Evolutionary conservation across 2,888 invertebrate genomes (phyloP).

Genomic region (Cataglyphis albicans): DNA sequence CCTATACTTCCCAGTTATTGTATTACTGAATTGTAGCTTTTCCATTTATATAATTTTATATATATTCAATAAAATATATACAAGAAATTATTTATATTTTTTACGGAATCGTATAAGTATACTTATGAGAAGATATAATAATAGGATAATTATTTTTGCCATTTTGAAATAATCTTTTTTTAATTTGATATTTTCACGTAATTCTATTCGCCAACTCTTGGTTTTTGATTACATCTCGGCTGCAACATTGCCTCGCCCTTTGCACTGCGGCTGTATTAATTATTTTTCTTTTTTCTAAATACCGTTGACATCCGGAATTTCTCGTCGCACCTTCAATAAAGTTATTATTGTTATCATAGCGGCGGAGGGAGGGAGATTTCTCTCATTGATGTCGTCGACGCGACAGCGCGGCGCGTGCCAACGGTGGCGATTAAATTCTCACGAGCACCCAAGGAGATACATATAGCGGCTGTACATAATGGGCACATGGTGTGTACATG

Average conservation of each 20-base stretch:
- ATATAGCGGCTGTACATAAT: constrained; percentile 58
- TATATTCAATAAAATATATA: neutral
- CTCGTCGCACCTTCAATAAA: neutral
- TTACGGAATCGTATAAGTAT: neutral
- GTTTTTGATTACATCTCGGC: neutral
- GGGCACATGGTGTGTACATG: constrained; percentile 64
- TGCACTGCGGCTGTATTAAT: neutral
- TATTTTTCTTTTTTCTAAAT: neutral
- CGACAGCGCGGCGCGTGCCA: constrained; percentile 55
- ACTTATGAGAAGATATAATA: neutral
- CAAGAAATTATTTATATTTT: neutral
- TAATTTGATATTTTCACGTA: neutral
- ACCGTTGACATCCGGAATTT: neutral
- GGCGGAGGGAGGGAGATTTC: neutral
- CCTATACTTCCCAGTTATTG: neutral
- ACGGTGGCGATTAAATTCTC: constrained; percentile 41
- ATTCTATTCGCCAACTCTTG: neutral
- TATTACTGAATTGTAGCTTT: neutral
- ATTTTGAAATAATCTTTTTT: neutral
- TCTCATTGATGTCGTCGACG: neutral
- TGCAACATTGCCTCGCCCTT: neutral
- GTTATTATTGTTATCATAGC: neutral
- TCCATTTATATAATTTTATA: neutral
- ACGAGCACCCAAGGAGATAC: constrained; percentile 31
- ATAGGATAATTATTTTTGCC: neutral